Evolutionary conservation across 2,888 invertebrate genomes (phyloP), one percentile per base, ranked within the genome.

Genomic region (Drosophila paramelanica): DNA sequence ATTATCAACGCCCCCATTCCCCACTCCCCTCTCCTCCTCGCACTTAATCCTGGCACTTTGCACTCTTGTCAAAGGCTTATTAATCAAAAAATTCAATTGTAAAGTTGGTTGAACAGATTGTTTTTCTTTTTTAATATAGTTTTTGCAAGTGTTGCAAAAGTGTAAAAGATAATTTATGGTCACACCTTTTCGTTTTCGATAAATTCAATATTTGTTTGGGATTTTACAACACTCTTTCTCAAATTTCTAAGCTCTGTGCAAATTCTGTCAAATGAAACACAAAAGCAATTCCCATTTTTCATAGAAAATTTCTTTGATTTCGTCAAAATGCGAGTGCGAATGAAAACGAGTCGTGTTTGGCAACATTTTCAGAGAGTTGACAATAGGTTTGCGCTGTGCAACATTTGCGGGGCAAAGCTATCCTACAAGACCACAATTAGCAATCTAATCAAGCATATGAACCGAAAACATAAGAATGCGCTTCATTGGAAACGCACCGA

Each of bases 1-100:
- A 88, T 84, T 76, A 76, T 62, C 58, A 59, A 56, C 59, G 62
- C 41, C 14, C 13, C 38, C 8, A 11, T 23, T 2, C 23, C 36
- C 8, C 39, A 0, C 39, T 23, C 1, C 23, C 1, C 23, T 36
- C 8, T 14, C 3, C 39, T 1, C 7, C 14, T 14, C 43, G 36
- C 55, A 23, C 33, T 31, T 10, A 31, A 31, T 31, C 31, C 31
- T 3, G 0, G 10, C 31, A 31, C 31, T 31, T 31, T 10, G 4
- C 11, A 1, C 36, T 13, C 14, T 17, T 38, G 17, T 11, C 13
- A 39, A 4, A 3, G 27, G 14, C 36, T 36, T 56, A 23, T 47
- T 69, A 46, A 69, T 69, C 66, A 43, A 31, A 36, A 47, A 73
- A 73, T 73, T 55, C 38, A 33, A 27, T 42, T 39, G 4, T 1